These are phyloP conservation scores for Rutilus rutilus DNA, from an alignment of 2,113 vertebrate genomes.

Conservation along the genomic window DNA sequence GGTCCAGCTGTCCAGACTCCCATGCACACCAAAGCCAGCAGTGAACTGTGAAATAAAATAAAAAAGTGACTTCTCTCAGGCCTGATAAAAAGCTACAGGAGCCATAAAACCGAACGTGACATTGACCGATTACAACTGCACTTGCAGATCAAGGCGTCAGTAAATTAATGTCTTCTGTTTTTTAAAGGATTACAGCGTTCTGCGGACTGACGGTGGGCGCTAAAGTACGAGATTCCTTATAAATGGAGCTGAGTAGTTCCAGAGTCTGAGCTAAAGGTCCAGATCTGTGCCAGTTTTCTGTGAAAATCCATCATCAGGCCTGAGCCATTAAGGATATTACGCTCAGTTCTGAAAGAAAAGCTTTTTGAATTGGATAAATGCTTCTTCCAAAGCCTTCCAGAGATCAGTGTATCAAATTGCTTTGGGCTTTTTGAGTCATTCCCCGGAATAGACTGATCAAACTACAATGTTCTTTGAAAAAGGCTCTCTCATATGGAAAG, in stretches of 20 bases:
- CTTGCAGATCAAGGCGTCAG: neutral
- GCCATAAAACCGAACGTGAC: neutral
- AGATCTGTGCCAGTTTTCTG: neutral
- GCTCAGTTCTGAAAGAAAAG: neutral
- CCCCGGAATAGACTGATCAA: neutral
- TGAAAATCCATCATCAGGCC: neutral
- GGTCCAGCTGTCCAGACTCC: constrained; percentile 24
- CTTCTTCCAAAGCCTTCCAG: neutral
- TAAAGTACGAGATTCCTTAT: neutral
- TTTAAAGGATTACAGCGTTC: constrained; percentile 24
- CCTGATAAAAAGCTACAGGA: neutral
- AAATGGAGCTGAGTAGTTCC: neutral
- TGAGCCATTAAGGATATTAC: neutral
- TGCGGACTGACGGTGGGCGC: neutral
- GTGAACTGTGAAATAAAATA: neutral
- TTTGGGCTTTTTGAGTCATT: constrained; percentile 10
- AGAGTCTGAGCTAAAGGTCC: neutral
- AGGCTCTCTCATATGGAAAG: neutral
- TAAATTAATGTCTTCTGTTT: constrained; percentile 1
- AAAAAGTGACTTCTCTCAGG: neutral
- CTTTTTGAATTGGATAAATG: neutral
- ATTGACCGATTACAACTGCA: neutral
- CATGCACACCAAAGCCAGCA: neutral
- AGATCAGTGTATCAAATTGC: neutral
- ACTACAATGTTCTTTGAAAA: neutral